A percentile compares a stretch with the other conserved stretches of the same genome.
Conservation (phyloP, 2,797 vertebrate genomes). For the Babyrousa celebensis region DNA sequence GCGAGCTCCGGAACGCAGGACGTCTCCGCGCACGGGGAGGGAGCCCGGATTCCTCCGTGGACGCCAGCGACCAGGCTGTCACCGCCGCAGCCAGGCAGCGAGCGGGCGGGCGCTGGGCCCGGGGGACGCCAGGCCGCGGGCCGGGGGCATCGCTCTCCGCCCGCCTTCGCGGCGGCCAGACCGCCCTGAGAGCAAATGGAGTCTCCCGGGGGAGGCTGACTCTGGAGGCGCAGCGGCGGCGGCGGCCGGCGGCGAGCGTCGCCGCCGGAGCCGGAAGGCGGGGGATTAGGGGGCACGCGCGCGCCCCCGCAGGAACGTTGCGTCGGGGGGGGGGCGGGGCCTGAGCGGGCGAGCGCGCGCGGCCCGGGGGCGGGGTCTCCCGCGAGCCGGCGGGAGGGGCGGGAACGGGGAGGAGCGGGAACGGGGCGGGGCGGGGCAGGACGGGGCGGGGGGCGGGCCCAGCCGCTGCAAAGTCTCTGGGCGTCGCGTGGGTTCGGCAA, state of each 20-base stretch:
- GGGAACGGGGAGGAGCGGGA: slow-evolving; percentile 59
- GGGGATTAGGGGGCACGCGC: slow-evolving; percentile 84
- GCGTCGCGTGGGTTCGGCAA: background rate
- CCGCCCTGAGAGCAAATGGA: slow-evolving; percentile 61
- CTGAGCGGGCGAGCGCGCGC: slow-evolving; percentile 22
- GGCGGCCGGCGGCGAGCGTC: background rate
- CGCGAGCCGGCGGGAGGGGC: background rate
- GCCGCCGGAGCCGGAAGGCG: slow-evolving; percentile 86
- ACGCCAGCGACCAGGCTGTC: slow-evolving; percentile 63
- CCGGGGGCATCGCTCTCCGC: slow-evolving; percentile 39
- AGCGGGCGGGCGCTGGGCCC: background rate
- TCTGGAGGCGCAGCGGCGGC: background rate
- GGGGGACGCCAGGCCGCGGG: background rate
- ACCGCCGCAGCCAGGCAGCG: slow-evolving; percentile 57
- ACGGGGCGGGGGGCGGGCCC: background rate
- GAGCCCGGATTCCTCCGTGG: slow-evolving; percentile 63
- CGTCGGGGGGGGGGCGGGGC: slow-evolving; percentile 62
- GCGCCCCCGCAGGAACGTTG: slow-evolving; percentile 83
- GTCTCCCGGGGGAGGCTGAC: slow-evolving; percentile 3
- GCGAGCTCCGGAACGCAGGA: slow-evolving; percentile 72
- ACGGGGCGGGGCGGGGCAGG: background rate
- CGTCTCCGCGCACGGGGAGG: slow-evolving; percentile 66
- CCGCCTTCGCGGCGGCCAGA: background rate
- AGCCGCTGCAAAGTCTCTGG: accelerated
- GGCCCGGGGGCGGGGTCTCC: slow-evolving; percentile 46